These are phyloP conservation scores for Heterodera schachtii DNA, from an alignment of 1,140 invertebrate species.

Conservation along the genomic window DNA sequence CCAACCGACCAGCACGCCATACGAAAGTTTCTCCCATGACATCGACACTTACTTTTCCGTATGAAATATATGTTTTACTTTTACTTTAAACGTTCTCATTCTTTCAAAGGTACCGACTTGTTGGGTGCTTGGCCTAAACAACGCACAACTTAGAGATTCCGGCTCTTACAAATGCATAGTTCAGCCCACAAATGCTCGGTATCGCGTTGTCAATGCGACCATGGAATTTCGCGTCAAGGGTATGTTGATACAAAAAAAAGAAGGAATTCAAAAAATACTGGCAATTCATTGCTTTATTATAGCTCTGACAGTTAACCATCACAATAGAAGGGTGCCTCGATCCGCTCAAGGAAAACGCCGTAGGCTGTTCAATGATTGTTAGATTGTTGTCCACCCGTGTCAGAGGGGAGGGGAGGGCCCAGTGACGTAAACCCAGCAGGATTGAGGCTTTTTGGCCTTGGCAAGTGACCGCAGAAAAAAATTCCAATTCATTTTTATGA, in stretches of 20 bases:
- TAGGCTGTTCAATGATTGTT: not conserved
- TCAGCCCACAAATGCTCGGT: constrained; percentile 46
- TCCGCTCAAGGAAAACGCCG: constrained; percentile 12
- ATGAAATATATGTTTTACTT: not conserved
- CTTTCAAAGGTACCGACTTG: constrained; percentile 41
- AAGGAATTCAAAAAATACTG: constrained; percentile 3
- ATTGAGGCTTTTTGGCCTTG: too few relatives aligned
- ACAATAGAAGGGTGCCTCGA: not conserved
- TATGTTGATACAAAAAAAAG: constrained; percentile 31
- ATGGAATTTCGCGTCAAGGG: constrained; percentile 63
- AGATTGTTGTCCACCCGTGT: constrained; percentile 13
- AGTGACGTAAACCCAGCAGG: too few relatives aligned
- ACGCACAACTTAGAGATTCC: constrained; percentile 44
- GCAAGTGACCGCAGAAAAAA: too few relatives aligned
- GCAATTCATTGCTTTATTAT: not conserved
- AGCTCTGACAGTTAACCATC: not conserved
- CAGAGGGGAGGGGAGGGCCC: not conserved
- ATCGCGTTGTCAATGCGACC: constrained; percentile 52
- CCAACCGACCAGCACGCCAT: constrained; percentile 53
- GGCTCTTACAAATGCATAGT: constrained; percentile 55
- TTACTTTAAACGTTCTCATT: not conserved
- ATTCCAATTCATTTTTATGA: too few relatives aligned
- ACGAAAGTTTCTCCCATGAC: constrained; percentile 51
- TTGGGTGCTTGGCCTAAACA: constrained; percentile 51
- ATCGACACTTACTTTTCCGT: constrained; percentile 49